phyloP scores from a whole-genome alignment of 1,140 invertebrate species.

The Drosophila seguyi region DNA sequence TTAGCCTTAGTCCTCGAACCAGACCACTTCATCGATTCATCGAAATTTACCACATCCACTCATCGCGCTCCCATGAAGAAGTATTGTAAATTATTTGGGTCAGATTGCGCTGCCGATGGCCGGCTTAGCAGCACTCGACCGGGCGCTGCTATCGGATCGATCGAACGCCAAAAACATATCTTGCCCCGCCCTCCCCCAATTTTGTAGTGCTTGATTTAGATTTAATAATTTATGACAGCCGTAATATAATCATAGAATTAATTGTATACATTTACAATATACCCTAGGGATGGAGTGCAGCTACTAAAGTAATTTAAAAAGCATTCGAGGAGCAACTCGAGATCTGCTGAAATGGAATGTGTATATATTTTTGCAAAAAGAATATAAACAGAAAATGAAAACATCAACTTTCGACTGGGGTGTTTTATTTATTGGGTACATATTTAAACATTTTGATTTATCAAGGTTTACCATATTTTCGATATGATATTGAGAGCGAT shows the following conservation, averaged over 20 bases:
- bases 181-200: conserved; percentile 24
- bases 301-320: conserved; percentile 31
- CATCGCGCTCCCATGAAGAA: conserved; percentile 74
- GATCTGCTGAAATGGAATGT: conserved; percentile 37
- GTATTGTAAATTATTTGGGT: conserved; percentile 82
- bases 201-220: conserved; percentile 71
- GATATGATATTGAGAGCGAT: too few species aligned
- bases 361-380: conserved; percentile 60
- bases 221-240: conserved; percentile 81
- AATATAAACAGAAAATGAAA: conserved; percentile 39
- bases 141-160: conserved; percentile 49
- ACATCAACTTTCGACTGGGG: neutral
- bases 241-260: conserved; percentile 74
- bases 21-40: conserved; percentile 37
- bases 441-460: neutral
- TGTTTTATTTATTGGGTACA: neutral
- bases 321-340: conserved; percentile 42
- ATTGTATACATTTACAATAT: conserved; percentile 64
- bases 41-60: conserved; percentile 64
- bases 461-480: neutral
- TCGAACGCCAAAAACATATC: conserved; percentile 48
- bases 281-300: conserved; percentile 43
- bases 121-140: conserved; percentile 58
- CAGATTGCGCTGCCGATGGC: conserved; percentile 52
- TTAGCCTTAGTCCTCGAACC: conserved; percentile 46